Evolutionary conservation across 2,888 invertebrate species (phyloP), one percentile per base, ranked within the genome.

Genomic region (Spatulosminthurus flaviceps): DNA sequence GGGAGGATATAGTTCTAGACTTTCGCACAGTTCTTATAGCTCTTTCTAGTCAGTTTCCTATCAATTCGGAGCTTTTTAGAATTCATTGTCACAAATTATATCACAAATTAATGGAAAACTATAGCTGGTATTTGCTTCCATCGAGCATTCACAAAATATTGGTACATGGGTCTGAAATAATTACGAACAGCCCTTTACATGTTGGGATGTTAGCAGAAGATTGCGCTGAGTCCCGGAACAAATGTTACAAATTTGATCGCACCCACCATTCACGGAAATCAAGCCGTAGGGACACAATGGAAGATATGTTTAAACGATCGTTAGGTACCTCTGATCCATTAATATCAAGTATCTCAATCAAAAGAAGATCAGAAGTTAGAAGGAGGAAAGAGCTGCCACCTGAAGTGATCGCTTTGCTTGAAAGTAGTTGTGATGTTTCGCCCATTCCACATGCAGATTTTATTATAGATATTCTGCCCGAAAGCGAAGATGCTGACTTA

Each of bases 81-180:
- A 19, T 21, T 24, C 60, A 61, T 60, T 60, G 41, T 4, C 7
- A 11, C 11, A 26, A 61, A 24, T 21, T 60, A 22, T 22, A 19
- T 11, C 11, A 61, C 5, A 5, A n/a, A 24, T 26, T 29, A 24
- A 26, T 75, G 9, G 34, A 29, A 26, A 28, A 22, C 24, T 76
- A 76, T 16, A 11, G 9, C 13, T 74, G 74, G 74, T 74, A 67
- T 41, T 66, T 66, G 34, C 24, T 24, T 61, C 76, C 26, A 7
- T 22, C 41, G n/a, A 7, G 9, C 26, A 22, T 76, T 13, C 76
- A 76, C 34, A 76, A 76, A 76, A 67, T 76, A 9, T 67, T 76
- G 11, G 34, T 76, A 5, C 76, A 76, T 34, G 26, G 66, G 1
- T 16, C n/a, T 13, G 76, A 24, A 29, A 76, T 76, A 22, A 76